Percentiles rank a stretch among this genome's conserved stretches.
Evolutionary conservation across 1,140 invertebrate genomes (phyloP).

Genomic region (Dufourea novaeangliae): DNA sequence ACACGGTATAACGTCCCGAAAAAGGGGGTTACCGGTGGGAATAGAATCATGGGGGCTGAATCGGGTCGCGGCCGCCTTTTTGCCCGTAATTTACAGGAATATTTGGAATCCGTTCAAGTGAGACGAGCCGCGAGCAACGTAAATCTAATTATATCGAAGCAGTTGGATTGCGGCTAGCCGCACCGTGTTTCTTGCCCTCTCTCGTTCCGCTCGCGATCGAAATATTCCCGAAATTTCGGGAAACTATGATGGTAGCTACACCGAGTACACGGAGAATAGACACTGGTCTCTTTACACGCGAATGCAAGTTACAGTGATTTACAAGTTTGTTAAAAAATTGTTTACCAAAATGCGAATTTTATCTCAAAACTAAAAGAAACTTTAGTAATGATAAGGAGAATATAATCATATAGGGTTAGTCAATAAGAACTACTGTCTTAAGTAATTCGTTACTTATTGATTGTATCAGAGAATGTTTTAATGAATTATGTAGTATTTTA

Average conservation of each 20-base stretch:
- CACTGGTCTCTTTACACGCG: no score
- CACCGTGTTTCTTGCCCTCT: not conserved
- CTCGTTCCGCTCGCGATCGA: not conserved
- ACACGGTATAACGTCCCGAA: constrained; percentile 30
- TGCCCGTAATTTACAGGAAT: constrained; percentile 54
- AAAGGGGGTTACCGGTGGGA: constrained; percentile 36
- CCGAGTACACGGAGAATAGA: no score
- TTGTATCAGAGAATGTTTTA: no score
- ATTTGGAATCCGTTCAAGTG: constrained; percentile 62
- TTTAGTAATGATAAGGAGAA: no score
- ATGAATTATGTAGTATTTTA: no score
- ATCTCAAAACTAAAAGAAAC: no score
- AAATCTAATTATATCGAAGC: constrained; percentile 61
- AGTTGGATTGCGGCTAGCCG: not conserved
- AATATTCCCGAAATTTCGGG: not conserved
- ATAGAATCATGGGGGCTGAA: constrained; percentile 51
- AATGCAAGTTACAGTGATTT: no score
- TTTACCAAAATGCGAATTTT: no score
- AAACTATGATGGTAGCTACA: not conserved
- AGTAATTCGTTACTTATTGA: no score
- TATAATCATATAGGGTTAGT: no score
- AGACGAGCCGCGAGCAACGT: constrained; percentile 40
- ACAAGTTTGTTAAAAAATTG: no score
- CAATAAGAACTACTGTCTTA: no score
- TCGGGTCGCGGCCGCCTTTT: constrained; percentile 55